These are phyloP conservation scores for Leptocoma aspasia DNA, from an alignment of 2,113 vertebrate species.

Conservation along the genomic window DNA sequence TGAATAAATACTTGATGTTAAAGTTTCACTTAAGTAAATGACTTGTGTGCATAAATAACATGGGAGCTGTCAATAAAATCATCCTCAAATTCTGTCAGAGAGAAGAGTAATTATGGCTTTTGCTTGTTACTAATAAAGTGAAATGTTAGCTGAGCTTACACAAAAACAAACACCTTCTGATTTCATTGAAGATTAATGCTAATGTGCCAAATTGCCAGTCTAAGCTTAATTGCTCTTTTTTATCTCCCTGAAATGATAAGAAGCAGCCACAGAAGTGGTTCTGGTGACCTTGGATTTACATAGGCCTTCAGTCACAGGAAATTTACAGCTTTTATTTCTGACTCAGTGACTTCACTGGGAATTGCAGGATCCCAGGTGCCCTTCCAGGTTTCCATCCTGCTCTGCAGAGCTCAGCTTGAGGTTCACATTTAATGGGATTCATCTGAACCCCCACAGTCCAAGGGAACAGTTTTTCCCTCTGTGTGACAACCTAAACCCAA, in stretches of 20 bases:
- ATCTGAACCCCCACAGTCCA: neutral
- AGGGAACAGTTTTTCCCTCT: neutral
- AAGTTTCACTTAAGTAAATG: neutral
- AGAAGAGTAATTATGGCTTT: constrained; percentile 35
- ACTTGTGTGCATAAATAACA: neutral
- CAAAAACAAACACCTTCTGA: constrained; percentile 40
- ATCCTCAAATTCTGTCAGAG: constrained; percentile 6
- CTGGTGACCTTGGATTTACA: constrained; percentile 37
- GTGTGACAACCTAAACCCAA: neutral
- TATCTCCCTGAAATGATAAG: constrained; percentile 58
- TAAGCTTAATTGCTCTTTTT: constrained; percentile 63
- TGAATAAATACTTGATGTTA: neutral
- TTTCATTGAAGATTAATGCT: constrained; percentile 57
- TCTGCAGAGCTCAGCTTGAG: neutral
- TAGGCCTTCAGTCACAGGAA: neutral
- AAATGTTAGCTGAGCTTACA: constrained; percentile 9
- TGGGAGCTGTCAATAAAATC: constrained; percentile 8
- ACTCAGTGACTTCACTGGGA: accelerated
- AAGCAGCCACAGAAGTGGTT: neutral
- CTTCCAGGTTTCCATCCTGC: neutral
- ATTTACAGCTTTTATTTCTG: neutral
- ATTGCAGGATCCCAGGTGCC: neutral
- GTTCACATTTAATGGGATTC: neutral
- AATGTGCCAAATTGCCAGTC: constrained; percentile 52
- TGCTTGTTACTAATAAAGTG: constrained; percentile 15